phyloP scores from a whole-genome alignment of 2,113 vertebrate species.

The Riparia riparia region DNA sequence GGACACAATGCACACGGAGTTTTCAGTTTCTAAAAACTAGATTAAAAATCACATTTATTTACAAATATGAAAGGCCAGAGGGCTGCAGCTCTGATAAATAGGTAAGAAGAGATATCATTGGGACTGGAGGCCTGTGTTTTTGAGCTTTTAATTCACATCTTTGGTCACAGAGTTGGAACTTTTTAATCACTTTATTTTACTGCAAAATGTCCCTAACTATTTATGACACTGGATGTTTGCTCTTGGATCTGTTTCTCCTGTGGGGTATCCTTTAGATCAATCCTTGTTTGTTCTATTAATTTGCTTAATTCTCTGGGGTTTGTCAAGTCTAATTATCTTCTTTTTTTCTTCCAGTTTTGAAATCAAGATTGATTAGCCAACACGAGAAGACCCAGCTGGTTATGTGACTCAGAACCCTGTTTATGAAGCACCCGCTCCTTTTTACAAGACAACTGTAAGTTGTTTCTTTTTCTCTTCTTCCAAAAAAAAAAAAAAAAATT shows the following conservation, averaged over 20 bases:
- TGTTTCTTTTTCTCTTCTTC: background rate
- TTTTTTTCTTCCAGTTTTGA: constrained; percentile 54
- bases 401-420: constrained; percentile 43
- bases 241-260: constrained; percentile 21
- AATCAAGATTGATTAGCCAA: constrained; percentile 44
- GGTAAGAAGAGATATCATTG: background rate
- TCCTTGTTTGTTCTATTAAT: constrained; percentile 49
- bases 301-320: constrained; percentile 43
- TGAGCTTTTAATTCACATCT: background rate
- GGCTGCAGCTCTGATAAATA: background rate
- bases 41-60: background rate
- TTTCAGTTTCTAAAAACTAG: background rate
- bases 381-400: constrained; percentile 25
- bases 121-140: background rate
- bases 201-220: background rate
- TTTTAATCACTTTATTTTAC: background rate
- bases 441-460: constrained; percentile 35
- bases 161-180: background rate
- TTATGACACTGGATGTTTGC: constrained; percentile 3
- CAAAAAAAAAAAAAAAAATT: background rate
- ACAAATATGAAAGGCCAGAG: background rate
- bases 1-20: accelerated
- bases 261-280: background rate
- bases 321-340: constrained; percentile 36
- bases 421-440: background rate